Base-by-base conservation (phyloP, 2,113 vertebrate genomes). In the Cyphotilapia sp. region DNA sequence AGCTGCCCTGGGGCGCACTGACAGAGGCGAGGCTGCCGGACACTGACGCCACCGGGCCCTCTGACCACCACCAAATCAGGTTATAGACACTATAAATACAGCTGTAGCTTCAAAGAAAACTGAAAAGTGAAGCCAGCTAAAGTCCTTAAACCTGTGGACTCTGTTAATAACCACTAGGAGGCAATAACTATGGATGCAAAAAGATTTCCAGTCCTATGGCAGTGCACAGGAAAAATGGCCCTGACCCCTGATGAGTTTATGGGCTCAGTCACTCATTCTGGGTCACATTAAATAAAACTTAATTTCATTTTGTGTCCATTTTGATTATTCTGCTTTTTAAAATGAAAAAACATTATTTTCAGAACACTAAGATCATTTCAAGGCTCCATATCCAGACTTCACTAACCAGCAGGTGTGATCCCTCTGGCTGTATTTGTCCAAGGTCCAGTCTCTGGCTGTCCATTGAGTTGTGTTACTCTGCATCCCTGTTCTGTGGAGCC, bases 1-100 rank as follows among this genome's bases (percentile, higher is more conserved):
- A 56, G 53, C 53, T 0, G 0, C 6, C 53, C 53, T 24, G 53
- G 51, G 51, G 1, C 1, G 53, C 53, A 54, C n/a, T 24, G n/a
- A 24, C 22, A 24, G 22, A 56, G 11, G 11, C 0, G 6, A 56
- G 6, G 22, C 54, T 56, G 54, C 22, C 0, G 11, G 22, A 56
- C 22, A 27, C 54, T 57, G 54, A 2, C 1, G 2, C 3, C 54
- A 57, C 7, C 53, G 0, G 6, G 4, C 11, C 53, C 53, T 56
- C 53, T 56, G 54, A 56, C 22, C 22, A 56, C 22, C 54, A 56
- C 54, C 22, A 27, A 1, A 56, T 14, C 7, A 56, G 12, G 24
- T 29, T 27, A 1, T 1, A 59, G 13, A 61, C 9, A 2, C 2
- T 63, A 61, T 0, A 63, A 63, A 63, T 33, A 9, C 29, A 33